A percentile compares a stretch with the other conserved stretches of the same genome.
phyloP scores from a whole-genome alignment of 2,888 invertebrate genomes.

The Conops quadrifasciatus region DNA sequence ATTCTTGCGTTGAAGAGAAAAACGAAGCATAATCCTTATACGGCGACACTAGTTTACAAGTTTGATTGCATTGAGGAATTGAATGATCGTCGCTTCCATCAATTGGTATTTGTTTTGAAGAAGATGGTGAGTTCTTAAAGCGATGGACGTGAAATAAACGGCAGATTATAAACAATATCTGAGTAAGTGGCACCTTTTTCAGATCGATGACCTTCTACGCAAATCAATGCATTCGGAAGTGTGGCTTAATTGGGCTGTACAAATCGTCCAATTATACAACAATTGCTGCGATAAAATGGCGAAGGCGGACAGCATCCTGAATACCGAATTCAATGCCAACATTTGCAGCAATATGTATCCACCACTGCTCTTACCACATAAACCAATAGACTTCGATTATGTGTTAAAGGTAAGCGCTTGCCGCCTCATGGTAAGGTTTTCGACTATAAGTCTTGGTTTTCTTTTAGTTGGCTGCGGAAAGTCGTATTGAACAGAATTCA shows the following conservation, averaged over 20 bases:
- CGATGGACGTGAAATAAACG: background rate
- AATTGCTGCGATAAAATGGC: conserved; percentile 51
- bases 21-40: conserved; percentile 62
- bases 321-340: conserved; percentile 56
- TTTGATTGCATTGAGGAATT: conserved; percentile 55
- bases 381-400: conserved; percentile 76
- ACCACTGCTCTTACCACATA: conserved; percentile 73
- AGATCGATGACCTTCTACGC: conserved; percentile 54
- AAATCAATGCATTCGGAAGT: conserved; percentile 57
- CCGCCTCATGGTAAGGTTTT: background rate
- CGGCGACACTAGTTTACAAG: conserved; percentile 58
- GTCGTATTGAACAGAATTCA: conserved; percentile 57
- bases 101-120: conserved; percentile 61
- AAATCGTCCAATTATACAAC: conserved; percentile 57
- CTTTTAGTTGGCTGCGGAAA: conserved; percentile 54
- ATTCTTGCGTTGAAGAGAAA: conserved; percentile 59
- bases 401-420: conserved; percentile 73
- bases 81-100: conserved; percentile 59
- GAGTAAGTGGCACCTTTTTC: background rate
- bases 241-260: conserved; percentile 57
- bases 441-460: background rate
- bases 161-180: background rate
- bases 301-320: conserved; percentile 26
- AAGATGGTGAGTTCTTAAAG: conserved; percentile 51
- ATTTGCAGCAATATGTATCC: conserved; percentile 82